Percentiles rank a stretch among this genome's conserved stretches.
phyloP scores from a whole-genome alignment of 2,888 invertebrate species.

The Aspidiotus rigidus region DNA sequence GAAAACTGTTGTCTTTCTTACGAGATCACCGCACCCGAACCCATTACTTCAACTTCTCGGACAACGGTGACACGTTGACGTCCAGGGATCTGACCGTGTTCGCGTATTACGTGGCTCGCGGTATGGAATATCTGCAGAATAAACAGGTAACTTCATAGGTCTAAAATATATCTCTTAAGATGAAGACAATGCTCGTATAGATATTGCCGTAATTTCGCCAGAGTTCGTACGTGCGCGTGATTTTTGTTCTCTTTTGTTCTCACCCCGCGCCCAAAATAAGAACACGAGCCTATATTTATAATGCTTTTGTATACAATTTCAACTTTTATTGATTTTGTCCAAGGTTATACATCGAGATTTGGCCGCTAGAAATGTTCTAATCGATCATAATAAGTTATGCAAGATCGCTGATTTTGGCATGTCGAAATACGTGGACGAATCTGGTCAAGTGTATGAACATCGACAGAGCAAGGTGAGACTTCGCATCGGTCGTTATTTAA shows the following conservation, averaged over 20 bases:
- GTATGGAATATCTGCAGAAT: conserved; percentile 74
- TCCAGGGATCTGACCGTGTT: conserved; percentile 68
- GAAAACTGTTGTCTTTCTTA: conserved; percentile 65
- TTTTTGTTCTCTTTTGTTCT: no score
- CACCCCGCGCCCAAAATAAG: no score
- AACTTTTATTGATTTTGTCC: not conserved
- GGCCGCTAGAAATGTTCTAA: conserved; percentile 70
- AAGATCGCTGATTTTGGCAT: conserved; percentile 84
- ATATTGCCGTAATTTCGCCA: no score
- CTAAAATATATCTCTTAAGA: not conserved
- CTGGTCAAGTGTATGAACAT: conserved; percentile 48
- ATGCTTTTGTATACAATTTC: not conserved
- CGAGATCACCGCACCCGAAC: conserved; percentile 53
- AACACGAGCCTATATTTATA: not conserved
- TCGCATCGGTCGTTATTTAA: not conserved
- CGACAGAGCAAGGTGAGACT: conserved; percentile 43
- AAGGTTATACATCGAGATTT: conserved; percentile 79
- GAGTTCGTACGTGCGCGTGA: no score
- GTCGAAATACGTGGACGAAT: conserved; percentile 55
- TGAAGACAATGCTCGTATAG: not conserved
- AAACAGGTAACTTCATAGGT: conserved; percentile 54
- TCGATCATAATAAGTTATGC: conserved; percentile 75
- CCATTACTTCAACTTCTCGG: conserved; percentile 55
- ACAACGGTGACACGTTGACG: conserved; percentile 53
- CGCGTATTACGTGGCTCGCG: conserved; percentile 70